phyloP scores from a whole-genome alignment of 2,113 vertebrate species.

The Motacilla tschutschensis region DNA sequence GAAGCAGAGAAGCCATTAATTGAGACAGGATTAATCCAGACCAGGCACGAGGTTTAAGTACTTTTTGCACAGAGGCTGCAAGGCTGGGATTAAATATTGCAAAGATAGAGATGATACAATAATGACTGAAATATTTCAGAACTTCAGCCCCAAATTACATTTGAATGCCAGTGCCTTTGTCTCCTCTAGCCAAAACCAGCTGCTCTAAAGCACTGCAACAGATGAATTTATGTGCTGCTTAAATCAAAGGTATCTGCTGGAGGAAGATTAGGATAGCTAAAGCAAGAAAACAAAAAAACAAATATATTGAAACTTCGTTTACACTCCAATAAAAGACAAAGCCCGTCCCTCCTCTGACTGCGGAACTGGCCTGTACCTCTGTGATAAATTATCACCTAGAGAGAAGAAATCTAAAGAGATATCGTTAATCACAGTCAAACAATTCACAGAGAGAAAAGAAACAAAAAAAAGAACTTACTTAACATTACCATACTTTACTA shows the following conservation, averaged over 20 bases:
- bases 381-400: slow-evolving; percentile 97
- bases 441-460: slow-evolving; percentile 87
- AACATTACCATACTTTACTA: slow-evolving; percentile 91
- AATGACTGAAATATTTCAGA: slow-evolving; percentile 29
- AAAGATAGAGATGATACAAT: slow-evolving; percentile 25
- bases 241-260: slow-evolving; percentile 28
- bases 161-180: slow-evolving; percentile 1
- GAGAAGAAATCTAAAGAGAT: slow-evolving; percentile 97
- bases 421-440: slow-evolving; percentile 97
- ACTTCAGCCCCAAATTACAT: slow-evolving; percentile 30
- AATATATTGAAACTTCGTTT: slow-evolving; percentile 85
- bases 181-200: slow-evolving; percentile 26
- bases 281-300: slow-evolving; percentile 50
- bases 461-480: slow-evolving; percentile 91
- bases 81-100: slow-evolving; percentile 37
- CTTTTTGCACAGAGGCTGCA: slow-evolving; percentile 9
- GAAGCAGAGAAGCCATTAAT: slow-evolving; percentile 43
- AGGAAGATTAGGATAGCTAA: slow-evolving; percentile 33
- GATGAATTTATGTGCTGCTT: slow-evolving; percentile 17
- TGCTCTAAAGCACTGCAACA: slow-evolving; percentile 12
- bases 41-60: slow-evolving; percentile 9
- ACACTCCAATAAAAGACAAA: slow-evolving; percentile 81
- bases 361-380: slow-evolving; percentile 97
- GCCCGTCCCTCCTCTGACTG: slow-evolving; percentile 76
- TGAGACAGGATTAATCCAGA: slow-evolving; percentile 18